phyloP scores from a whole-genome alignment of 2,888 invertebrate species.

The Augiades crinisus region DNA sequence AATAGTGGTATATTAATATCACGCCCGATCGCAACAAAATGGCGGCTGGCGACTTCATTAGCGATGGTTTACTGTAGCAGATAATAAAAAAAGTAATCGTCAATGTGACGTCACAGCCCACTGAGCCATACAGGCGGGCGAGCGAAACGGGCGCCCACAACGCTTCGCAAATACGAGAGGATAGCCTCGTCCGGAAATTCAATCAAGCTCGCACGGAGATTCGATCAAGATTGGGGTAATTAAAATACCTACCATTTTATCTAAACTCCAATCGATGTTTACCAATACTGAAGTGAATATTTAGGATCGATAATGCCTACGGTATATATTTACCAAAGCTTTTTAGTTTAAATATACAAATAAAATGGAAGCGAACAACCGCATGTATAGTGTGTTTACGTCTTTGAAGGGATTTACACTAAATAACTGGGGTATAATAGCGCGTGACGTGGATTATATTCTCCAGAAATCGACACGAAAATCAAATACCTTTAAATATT shows the following conservation, averaged over 20 bases:
- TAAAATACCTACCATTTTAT: constrained; percentile 71
- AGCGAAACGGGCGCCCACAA: constrained; percentile 51
- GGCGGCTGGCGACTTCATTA: constrained; percentile 62
- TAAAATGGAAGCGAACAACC: too few relatives aligned
- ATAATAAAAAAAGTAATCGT: constrained; percentile 67
- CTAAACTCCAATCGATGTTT: constrained; percentile 36
- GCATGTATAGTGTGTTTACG: too few relatives aligned
- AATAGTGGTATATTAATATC: constrained; percentile 32
- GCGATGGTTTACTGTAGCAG: constrained; percentile 66
- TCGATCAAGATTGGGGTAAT: constrained; percentile 77
- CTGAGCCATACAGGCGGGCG: constrained; percentile 60
- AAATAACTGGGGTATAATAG: too few relatives aligned
- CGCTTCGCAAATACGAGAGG: constrained; percentile 69
- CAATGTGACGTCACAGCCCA: constrained; percentile 72
- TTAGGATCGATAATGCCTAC: too few relatives aligned
- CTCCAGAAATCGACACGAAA: too few relatives aligned
- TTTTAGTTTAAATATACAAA: too few relatives aligned
- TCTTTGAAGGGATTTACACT: too few relatives aligned
- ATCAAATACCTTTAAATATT: too few relatives aligned
- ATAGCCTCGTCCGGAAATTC: constrained; percentile 74
- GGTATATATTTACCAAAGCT: too few relatives aligned
- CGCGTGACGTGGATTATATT: too few relatives aligned
- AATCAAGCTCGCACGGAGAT: constrained; percentile 75
- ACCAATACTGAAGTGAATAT: neutral
- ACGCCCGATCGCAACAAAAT: constrained; percentile 47